These are phyloP conservation scores for Epizoanthus illoricatus DNA, from an alignment of 92 coral and sea anemone species.

Conservation along the genomic window DNA sequence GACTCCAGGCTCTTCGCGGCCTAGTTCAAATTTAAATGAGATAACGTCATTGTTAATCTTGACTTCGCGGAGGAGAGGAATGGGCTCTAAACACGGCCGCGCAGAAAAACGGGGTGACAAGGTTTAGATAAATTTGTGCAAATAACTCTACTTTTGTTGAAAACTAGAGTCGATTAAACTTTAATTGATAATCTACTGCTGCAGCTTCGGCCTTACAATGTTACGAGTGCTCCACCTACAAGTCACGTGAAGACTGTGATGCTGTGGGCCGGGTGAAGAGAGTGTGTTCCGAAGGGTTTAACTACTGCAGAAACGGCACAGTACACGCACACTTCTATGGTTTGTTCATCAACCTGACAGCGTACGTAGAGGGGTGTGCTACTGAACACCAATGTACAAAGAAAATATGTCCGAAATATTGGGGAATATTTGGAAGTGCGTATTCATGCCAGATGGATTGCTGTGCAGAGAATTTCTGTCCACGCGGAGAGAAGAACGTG, in stretches of 20 bases:
- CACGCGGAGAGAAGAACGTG: background rate
- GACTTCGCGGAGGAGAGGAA: too few relatives aligned
- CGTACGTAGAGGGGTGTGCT: slow-evolving; percentile 1
- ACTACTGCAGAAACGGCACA: slow-evolving; percentile 22
- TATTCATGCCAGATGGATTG: slow-evolving; percentile 18
- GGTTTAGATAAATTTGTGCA: too few relatives aligned
- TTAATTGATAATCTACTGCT: too few relatives aligned
- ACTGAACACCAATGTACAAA: slow-evolving; percentile 2
- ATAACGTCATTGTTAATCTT: too few relatives aligned
- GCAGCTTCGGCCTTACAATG: slow-evolving; percentile 4
- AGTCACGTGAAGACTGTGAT: slow-evolving; percentile 1
- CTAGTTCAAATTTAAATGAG: too few relatives aligned
- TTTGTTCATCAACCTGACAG: slow-evolving; percentile 2
- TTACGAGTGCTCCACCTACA: slow-evolving; percentile 10
- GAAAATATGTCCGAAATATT: slow-evolving; percentile 10
- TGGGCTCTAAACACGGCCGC: too few relatives aligned
- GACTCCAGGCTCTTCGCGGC: too few relatives aligned
- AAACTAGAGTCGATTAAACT: too few relatives aligned
- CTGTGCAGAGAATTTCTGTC: slow-evolving; percentile 3
- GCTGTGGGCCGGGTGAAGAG: background rate
- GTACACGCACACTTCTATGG: background rate
- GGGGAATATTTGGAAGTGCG: slow-evolving; percentile 2
- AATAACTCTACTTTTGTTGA: too few relatives aligned
- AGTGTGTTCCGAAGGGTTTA: background rate
- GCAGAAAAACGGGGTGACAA: too few relatives aligned